Evolutionary conservation across 2,113 vertebrate genomes (phyloP), one percentile per base, ranked within the genome.

Genomic region (Platysternon megacephalum): DNA sequence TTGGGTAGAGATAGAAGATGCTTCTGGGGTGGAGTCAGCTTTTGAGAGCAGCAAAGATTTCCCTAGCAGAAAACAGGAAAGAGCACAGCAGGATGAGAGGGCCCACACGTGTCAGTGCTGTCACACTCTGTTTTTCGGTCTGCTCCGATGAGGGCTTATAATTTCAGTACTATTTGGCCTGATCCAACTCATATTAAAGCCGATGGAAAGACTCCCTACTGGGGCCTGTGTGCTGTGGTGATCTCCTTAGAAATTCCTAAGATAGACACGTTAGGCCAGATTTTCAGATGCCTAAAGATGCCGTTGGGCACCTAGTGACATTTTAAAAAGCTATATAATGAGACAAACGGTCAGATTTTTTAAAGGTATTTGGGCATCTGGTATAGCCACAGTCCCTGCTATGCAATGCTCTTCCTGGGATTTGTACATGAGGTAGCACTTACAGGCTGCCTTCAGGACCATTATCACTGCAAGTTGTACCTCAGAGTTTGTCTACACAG

Each of bases 391-490:
- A 76, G 11, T 19, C 11, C 2, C 17, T 84, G 49, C 42, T 88
- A 2, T 46, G 29, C 4, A 0, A 1, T 83, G 19, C 17, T 48
- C 82, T 95, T 86, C 89, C 79, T 88, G 49, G 79, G 72, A 85
- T 14, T 19, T 32, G 0, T 74, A 3, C 49, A 2, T 89, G 78
- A 91, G 0, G 1, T 56, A 61, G 32, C 32, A 72, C 61, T 39
- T 86, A 56, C 52, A 42, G 51, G 26, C 81, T 81, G 81, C 93
- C 12, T 44, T 92, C 42, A 87, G 51, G n/a, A 44, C 16, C 29
- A 53, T 68, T 79, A 83, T 76, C 86, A 52, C 48, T 97, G 52
- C 79, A 87, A 92, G 93, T 89, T 96, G 89, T 86, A 87, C 19
- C 32, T n/a, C 32, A 35, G 16, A 11, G 32, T 32, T 65, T 65